phyloP scores from a whole-genome alignment of 1,140 invertebrate genomes.

The Drosophila sturtevanti region DNA sequence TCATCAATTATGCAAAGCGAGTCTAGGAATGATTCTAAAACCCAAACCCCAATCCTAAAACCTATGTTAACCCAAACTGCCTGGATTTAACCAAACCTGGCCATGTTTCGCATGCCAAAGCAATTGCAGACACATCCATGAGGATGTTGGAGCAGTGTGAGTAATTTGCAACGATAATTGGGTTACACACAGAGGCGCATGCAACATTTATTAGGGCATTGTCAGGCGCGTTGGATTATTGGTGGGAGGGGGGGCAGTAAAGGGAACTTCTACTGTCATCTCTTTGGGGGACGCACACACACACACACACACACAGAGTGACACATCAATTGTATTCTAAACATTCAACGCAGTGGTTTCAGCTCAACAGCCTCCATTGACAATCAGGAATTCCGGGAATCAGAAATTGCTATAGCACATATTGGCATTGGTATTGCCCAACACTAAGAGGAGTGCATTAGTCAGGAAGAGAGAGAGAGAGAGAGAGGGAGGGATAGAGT shows the following conservation, averaged over 20 bases:
- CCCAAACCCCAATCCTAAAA: neutral
- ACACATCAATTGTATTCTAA: constrained; percentile 77
- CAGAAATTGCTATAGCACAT: constrained; percentile 46
- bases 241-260: neutral
- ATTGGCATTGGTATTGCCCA: neutral
- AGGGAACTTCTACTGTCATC: neutral
- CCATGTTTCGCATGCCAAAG: constrained; percentile 8
- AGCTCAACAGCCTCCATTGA: constrained; percentile 13
- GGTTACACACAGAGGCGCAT: constrained; percentile 76
- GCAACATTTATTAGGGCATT: constrained; percentile 71
- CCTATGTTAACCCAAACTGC: neutral
- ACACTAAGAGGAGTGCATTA: constrained; percentile 34
- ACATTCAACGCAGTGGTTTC: constrained; percentile 61
- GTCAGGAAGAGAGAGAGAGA: constrained; percentile 1
- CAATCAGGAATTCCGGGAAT: constrained; percentile 31
- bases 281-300: constrained; percentile 21
- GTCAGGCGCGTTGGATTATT: too few species aligned
- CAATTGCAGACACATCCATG: neutral
- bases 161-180: constrained; percentile 80
- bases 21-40: constrained; percentile 43
- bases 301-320: neutral
- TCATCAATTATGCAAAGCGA: constrained; percentile 82
- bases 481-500: too few species aligned
- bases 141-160: constrained; percentile 35
- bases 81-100: neutral